Base-by-base conservation (phyloP, 2,797 vertebrate species). In the Thamnophis elegans region DNA sequence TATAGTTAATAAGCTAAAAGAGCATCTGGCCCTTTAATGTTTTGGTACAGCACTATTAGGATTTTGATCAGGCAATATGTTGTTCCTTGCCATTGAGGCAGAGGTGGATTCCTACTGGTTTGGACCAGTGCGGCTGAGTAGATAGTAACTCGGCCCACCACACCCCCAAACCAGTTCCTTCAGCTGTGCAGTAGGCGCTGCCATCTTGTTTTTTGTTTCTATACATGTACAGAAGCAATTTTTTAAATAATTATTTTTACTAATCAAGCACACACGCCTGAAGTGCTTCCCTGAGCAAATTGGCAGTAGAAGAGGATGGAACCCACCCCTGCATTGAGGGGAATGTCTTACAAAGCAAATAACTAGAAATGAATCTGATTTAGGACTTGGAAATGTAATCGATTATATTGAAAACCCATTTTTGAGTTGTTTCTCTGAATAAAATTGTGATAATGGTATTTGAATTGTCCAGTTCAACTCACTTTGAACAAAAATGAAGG, bases 361-460 rank as follows among this genome's bases (percentile, higher is more conserved):
- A 54, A 42, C 36, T 86, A 90, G 85, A 92, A 87, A 54, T 42
- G 47, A 88, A 88, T 28, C 86, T 65, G 89, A 60, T 94, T 92
- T 85, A 93, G 78, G 89, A 93, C 85, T 73, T 25, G 90, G 93
- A 96, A 96, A 91, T 92, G 90, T 36, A 36, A 8, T 42, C 1
- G 5, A 20, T 88, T 94, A 68, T 10, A 92, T 94, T 59, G 92
- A 95, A 96, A 94, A 54, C 56, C 42, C 42, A 56, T 25, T 90
- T 94, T 94, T 96, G 68, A 90, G 28, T 93, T 96, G 42, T 94
- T 95, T 96, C 91, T 91, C 90, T 92, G 94, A 91, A 94, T 5
- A 91, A 92, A 90, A 95, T 94, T 96, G 89, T 26, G 85, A 88
- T 92, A 94, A 94, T 92, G 93, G 90, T 85, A 92, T 95, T 95